These are phyloP conservation scores for Chrysolina oricalcia DNA, from an alignment of 2,888 invertebrate genomes.

Conservation along the genomic window DNA sequence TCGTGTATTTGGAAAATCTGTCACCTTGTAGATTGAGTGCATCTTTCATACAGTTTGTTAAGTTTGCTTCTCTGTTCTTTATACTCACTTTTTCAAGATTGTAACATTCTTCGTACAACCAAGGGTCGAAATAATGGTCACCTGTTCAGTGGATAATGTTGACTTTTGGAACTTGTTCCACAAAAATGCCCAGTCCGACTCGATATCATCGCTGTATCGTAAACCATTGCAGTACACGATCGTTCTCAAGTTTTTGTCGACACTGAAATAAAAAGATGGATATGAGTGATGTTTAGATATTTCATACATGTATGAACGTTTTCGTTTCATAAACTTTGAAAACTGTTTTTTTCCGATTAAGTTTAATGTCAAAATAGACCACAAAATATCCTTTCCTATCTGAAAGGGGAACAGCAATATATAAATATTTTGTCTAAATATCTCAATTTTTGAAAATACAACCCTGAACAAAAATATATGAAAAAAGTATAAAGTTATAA, in stretches of 20 bases:
- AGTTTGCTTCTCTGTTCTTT: not conserved
- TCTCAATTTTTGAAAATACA: too few species aligned
- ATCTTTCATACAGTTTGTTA: not conserved
- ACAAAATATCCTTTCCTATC: too few species aligned
- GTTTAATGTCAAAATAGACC: too few species aligned
- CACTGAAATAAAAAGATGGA: conserved; percentile 64
- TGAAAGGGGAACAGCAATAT: too few species aligned
- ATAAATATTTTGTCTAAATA: too few species aligned
- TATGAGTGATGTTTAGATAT: conserved; percentile 11
- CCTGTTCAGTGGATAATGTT: conserved; percentile 81
- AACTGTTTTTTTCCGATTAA: too few species aligned
- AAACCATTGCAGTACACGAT: conserved; percentile 86
- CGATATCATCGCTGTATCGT: conserved; percentile 73
- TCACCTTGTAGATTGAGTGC: too few species aligned
- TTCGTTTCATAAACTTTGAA: too few species aligned
- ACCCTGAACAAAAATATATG: too few species aligned
- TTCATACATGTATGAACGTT: not conserved
- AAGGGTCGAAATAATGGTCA: conserved; percentile 78
- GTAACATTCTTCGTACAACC: conserved; percentile 78
- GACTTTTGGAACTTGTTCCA: conserved; percentile 74
- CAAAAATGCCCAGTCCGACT: conserved; percentile 78
- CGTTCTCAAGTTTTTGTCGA: conserved; percentile 79
- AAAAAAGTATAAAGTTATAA: too few species aligned
- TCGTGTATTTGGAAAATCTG: too few species aligned
- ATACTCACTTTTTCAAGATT: conserved; percentile 75